Evolutionary conservation across 2,888 invertebrate species (phyloP), one percentile per base, ranked within the genome.

Genomic region (Atherix ibis): DNA sequence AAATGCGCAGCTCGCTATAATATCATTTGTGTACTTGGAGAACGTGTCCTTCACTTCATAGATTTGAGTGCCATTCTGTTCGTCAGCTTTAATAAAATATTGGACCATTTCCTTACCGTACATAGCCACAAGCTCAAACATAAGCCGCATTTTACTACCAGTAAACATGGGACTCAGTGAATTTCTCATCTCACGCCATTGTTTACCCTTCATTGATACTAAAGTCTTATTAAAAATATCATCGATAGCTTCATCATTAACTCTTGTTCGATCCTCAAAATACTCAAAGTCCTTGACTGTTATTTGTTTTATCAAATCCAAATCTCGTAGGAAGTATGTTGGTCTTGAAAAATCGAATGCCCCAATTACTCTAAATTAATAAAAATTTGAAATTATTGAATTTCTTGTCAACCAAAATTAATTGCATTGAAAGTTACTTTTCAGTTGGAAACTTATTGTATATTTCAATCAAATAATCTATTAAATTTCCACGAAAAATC

Each of bases 1-100:
- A 40, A 67, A 68, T 2, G 65, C 67, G 17, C 62, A 58, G 1
- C 65, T 58, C 0, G 68, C 70, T 32, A 70, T 68, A 2, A 68
- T 65, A 43, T 70, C 68, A 38, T 64, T 67, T 1, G 65, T 52
- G 39, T 57, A 66, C n/a, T 66, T 53, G 2, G 62, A 57, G 3
- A 59, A 60, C 2, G 59, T 40, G 35, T 68, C 66, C 39, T 62
- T 64, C 39, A 57, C 48, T 24, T 67, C 67, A 2, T 64, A 37
- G 2, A 19, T 13, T 10, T 30, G 10, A 2, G 5, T 3, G 3
- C 13, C 36, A 13, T 28, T 6, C 2, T 36, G 22, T 31, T n/a
- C 8, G 10, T 12, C 18, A 18, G 34, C 22, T 12, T 30, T 25
- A 17, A 28, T 26, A 8, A 27, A 28, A n/a, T 18, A 30, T 27